Evolutionary conservation across 2,113 vertebrate genomes (phyloP).

Genomic region (Elephantulus edwardii): DNA sequence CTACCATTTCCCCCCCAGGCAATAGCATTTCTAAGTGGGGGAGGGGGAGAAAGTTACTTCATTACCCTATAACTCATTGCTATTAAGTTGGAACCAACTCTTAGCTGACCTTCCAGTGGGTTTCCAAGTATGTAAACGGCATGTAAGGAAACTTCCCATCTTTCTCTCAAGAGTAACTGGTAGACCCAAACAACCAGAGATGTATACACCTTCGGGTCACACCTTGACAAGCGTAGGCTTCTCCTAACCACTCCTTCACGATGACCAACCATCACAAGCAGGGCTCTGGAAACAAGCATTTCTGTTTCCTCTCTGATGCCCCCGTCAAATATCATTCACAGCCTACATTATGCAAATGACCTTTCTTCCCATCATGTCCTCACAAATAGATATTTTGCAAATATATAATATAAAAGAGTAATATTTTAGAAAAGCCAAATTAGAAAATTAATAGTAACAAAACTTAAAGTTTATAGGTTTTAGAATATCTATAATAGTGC

Average conservation of each 20-base stretch:
- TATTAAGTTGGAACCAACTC: too few relatives aligned
- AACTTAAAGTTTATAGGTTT: neutral
- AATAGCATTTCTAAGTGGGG: too few relatives aligned
- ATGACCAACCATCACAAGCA: neutral
- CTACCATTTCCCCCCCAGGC: constrained; percentile 10
- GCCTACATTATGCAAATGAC: too few relatives aligned
- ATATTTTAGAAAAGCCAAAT: neutral
- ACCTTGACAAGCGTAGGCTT: too few relatives aligned
- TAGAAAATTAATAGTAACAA: neutral
- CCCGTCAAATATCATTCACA: neutral
- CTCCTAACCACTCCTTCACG: neutral
- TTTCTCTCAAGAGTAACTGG: too few relatives aligned
- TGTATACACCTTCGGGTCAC: too few relatives aligned
- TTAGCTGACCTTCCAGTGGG: too few relatives aligned
- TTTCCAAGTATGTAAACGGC: too few relatives aligned
- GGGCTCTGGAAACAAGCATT: neutral
- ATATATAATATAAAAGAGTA: constrained; percentile 25
- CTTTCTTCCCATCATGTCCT: neutral
- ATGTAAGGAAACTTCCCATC: too few relatives aligned
- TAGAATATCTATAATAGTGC: neutral
- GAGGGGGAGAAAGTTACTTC: constrained; percentile 23
- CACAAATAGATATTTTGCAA: constrained; percentile 35
- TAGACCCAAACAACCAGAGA: too few relatives aligned
- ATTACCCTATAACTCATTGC: neutral
- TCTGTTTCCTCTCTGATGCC: neutral